A percentile compares a stretch with the other conserved stretches of the same genome.
These are phyloP conservation scores for Buathra laborator DNA, from an alignment of 2,888 invertebrate genomes.

Conservation along the genomic window DNA sequence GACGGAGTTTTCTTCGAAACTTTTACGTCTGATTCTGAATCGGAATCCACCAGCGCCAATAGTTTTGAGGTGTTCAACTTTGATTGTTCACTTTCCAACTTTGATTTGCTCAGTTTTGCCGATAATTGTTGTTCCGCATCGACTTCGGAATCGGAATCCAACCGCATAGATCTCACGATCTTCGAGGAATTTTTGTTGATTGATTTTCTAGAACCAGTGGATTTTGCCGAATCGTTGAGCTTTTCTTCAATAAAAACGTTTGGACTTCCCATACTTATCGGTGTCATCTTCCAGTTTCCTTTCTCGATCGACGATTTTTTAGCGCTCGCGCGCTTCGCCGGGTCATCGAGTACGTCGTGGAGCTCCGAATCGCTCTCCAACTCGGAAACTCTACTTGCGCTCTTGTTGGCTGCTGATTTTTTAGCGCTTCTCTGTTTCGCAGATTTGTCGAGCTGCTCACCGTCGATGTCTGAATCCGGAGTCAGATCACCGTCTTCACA, in stretches of 20 bases:
- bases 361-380: too few relatives aligned
- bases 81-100: too few relatives aligned
- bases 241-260: neutral
- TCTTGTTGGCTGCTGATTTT: slow-evolving; percentile 28
- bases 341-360: too few relatives aligned
- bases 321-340: too few relatives aligned
- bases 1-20: neutral
- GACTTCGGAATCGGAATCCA: slow-evolving; percentile 4
- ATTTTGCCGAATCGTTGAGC: neutral
- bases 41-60: neutral
- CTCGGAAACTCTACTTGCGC: neutral
- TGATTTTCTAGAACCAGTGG: neutral
- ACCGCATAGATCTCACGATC: neutral
- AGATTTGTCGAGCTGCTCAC: slow-evolving; percentile 24
- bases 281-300: neutral
- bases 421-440: slow-evolving; percentile 7
- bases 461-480: neutral
- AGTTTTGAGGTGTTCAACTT: neutral
- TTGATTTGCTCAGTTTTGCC: too few relatives aligned
- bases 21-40: neutral
- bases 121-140: neutral
- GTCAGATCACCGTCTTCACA: too few relatives aligned
- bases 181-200: slow-evolving; percentile 22
- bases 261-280: neutral
- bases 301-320: too few relatives aligned